These are phyloP conservation scores for Shinisaurus crocodilurus DNA, from an alignment of 2,113 vertebrate species.

Conservation along the genomic window DNA sequence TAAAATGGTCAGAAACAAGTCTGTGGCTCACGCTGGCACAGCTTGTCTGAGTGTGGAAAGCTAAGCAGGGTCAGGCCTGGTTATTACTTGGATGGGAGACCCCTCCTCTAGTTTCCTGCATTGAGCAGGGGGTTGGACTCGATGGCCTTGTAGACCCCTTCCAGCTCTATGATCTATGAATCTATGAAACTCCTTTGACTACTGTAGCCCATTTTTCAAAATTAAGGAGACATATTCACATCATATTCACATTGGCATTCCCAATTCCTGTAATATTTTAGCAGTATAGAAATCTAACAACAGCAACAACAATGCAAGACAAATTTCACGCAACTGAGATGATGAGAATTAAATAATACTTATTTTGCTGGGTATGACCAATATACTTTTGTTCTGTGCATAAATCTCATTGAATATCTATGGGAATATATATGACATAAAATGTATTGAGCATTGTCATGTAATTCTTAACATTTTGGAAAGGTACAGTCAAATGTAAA, in stretches of 20 bases:
- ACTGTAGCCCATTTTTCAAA: not conserved
- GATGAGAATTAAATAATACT: not conserved
- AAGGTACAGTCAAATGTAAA: not conserved
- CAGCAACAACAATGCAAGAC: not conserved
- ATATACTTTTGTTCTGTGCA: not conserved
- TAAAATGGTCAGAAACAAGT: slow-evolving; percentile 6
- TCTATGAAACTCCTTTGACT: not conserved
- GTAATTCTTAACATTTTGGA: not conserved
- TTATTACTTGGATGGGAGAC: too few species aligned
- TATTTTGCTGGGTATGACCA: not conserved
- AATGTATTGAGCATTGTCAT: not conserved
- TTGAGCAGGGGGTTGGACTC: too few species aligned
- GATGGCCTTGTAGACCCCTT: too few species aligned
- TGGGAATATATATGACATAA: not conserved
- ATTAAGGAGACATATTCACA: not conserved
- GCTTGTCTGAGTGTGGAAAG: too few species aligned
- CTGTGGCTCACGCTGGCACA: too few species aligned
- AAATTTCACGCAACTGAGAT: not conserved
- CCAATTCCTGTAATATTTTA: not conserved
- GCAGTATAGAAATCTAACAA: not conserved
- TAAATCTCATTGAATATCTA: not conserved
- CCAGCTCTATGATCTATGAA: too few species aligned
- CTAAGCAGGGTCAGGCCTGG: too few species aligned
- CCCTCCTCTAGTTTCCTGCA: too few species aligned
- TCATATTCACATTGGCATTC: not conserved